Conservation (phyloP, 2,888 invertebrate genomes). For the Margaritifera margaritifera region DNA sequence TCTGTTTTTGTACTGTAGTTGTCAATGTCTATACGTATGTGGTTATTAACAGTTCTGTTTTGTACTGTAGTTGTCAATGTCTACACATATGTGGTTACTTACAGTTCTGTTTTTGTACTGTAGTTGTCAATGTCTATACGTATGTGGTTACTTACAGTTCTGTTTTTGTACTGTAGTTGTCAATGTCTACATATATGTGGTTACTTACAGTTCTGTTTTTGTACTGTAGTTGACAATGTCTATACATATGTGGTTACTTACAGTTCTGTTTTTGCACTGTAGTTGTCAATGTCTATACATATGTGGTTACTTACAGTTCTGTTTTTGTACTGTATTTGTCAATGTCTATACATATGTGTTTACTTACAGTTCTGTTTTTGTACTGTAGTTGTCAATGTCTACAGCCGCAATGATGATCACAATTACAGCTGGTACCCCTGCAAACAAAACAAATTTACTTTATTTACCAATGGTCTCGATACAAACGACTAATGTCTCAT, state of each 20-base stretch:
- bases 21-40: slow-evolving; percentile 50
- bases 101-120: slow-evolving; percentile 65
- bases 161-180: slow-evolving; percentile 64
- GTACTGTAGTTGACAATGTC: slow-evolving; percentile 65
- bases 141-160: slow-evolving; percentile 64
- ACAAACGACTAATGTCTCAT: too few species aligned
- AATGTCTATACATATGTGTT: neutral
- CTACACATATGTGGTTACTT: slow-evolving; percentile 56
- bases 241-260: slow-evolving; percentile 61
- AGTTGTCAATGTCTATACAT: slow-evolving; percentile 64
- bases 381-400: slow-evolving; percentile 63
- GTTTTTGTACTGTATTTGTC: neutral
- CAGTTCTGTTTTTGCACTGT: slow-evolving; percentile 65
- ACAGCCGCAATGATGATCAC: slow-evolving; percentile 71
- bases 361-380: slow-evolving; percentile 67
- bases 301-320: too few species aligned
- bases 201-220: slow-evolving; percentile 67
- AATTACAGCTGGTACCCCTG: slow-evolving; percentile 73
- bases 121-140: slow-evolving; percentile 66
- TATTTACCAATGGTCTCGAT: neutral
- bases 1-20: slow-evolving; percentile 66
- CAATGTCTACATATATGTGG: slow-evolving; percentile 48
- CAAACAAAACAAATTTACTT: slow-evolving; percentile 20
- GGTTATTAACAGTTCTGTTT: slow-evolving; percentile 67
- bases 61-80: slow-evolving; percentile 63